A percentile compares a stretch with the other conserved stretches of the same genome.
Evolutionary conservation across 2,797 vertebrate species (phyloP).

Genomic region (Cynopterus sphinx): DNA sequence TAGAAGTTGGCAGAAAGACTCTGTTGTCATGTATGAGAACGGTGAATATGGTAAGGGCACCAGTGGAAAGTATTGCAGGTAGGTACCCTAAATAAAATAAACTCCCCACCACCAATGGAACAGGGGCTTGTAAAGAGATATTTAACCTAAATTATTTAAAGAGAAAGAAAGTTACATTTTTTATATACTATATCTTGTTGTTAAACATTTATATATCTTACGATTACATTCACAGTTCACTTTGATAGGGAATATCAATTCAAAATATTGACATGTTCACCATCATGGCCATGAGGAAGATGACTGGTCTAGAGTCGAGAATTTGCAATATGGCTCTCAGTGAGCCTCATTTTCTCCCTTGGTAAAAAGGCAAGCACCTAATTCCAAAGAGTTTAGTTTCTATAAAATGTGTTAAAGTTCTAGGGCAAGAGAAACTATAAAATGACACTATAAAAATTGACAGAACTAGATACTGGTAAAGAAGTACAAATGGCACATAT

Average conservation of each 20-base stretch:
- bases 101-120: background rate
- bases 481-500: constrained; percentile 41
- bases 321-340: background rate
- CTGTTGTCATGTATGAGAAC: background rate
- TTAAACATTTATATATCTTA: background rate
- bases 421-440: constrained; percentile 33
- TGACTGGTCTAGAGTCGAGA: background rate
- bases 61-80: background rate
- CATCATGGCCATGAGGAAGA: background rate
- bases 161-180: background rate
- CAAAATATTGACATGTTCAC: background rate
- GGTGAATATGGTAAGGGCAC: background rate
- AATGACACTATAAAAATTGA: constrained; percentile 45
- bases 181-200: background rate
- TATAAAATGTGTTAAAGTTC: constrained; percentile 36
- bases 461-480: constrained; percentile 44
- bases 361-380: constrained; percentile 20
- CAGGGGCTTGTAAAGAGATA: background rate
- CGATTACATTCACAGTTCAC: background rate
- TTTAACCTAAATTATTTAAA: background rate
- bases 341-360: background rate
- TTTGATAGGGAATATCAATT: background rate
- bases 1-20: background rate
- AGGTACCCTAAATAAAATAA: background rate
- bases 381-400: constrained; percentile 52